Percentiles rank a stretch among this genome's conserved stretches.
These are phyloP conservation scores for Mythimna vitellina DNA, from an alignment of 2,888 invertebrate genomes.

Conservation along the genomic window DNA sequence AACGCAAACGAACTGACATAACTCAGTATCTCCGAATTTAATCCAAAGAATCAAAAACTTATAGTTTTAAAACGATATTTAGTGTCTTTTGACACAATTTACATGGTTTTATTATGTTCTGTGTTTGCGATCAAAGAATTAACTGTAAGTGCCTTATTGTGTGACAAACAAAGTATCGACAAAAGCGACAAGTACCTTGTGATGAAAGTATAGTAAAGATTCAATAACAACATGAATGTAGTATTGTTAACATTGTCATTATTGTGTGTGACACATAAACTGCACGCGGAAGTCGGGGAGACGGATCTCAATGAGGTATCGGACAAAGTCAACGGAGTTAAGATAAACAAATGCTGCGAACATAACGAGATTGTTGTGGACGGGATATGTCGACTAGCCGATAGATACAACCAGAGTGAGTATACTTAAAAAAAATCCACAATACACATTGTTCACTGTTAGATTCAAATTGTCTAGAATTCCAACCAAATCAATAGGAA, in stretches of 20 bases:
- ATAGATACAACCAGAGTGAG: constrained; percentile 91
- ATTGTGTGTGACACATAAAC: constrained; percentile 67
- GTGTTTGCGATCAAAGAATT: constrained; percentile 24
- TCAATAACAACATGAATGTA: constrained; percentile 67
- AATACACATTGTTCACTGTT: neutral
- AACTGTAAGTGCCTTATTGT: constrained; percentile 50
- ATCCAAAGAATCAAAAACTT: constrained; percentile 56
- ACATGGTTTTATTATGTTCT: constrained; percentile 33
- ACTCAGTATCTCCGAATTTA: constrained; percentile 31
- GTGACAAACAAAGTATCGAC: constrained; percentile 50
- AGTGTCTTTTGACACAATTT: constrained; percentile 27
- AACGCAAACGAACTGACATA: constrained; percentile 46
- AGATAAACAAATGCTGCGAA: constrained; percentile 95
- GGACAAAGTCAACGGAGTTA: constrained; percentile 86
- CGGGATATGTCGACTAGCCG: constrained; percentile 91
- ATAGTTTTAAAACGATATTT: constrained; percentile 13
- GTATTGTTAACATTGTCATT: constrained; percentile 78
- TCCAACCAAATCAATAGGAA: neutral
- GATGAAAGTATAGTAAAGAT: constrained; percentile 55
- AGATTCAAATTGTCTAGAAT: neutral
- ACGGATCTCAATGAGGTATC: constrained; percentile 87
- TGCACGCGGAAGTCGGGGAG: constrained; percentile 75
- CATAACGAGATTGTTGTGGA: constrained; percentile 93
- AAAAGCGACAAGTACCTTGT: constrained; percentile 55
- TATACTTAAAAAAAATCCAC: constrained; percentile 51